A percentile compares a stretch with the other conserved stretches of the same genome.
Evolutionary conservation across 2,797 vertebrate genomes (phyloP).

Genomic region (Scolopax rusticola): DNA sequence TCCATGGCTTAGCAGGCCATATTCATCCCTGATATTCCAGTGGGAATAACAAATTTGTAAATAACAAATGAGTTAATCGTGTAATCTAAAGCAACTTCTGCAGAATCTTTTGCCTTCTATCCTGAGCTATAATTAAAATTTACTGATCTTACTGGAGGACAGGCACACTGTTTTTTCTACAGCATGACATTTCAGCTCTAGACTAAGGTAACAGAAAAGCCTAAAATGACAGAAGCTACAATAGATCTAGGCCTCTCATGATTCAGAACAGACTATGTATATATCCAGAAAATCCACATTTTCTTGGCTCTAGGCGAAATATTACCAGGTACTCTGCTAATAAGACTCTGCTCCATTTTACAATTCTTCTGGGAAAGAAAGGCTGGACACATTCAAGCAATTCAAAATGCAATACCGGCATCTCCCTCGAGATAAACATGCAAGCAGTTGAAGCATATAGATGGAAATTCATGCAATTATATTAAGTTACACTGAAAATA

Average conservation of each 20-base stretch:
- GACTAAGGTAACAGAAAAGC: neutral
- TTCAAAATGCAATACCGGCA: neutral
- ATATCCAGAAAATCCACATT: neutral
- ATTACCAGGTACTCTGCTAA: neutral
- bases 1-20: neutral
- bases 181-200: neutral
- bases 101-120: neutral
- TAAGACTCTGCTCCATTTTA: neutral
- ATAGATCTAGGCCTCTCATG: neutral
- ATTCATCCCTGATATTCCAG: neutral
- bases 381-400: neutral
- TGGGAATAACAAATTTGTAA: neutral
- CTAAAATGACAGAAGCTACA: neutral
- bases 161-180: neutral
- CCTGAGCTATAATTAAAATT: neutral
- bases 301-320: neutral
- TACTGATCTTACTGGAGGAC: neutral
- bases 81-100: neutral
- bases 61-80: neutral
- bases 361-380: neutral
- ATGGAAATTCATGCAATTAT: neutral
- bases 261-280: neutral
- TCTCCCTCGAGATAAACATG: neutral
- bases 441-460: neutral
- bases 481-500: neutral